phyloP scores from a whole-genome alignment of 2,113 vertebrate species.

The Neodon shergylaensis region DNA sequence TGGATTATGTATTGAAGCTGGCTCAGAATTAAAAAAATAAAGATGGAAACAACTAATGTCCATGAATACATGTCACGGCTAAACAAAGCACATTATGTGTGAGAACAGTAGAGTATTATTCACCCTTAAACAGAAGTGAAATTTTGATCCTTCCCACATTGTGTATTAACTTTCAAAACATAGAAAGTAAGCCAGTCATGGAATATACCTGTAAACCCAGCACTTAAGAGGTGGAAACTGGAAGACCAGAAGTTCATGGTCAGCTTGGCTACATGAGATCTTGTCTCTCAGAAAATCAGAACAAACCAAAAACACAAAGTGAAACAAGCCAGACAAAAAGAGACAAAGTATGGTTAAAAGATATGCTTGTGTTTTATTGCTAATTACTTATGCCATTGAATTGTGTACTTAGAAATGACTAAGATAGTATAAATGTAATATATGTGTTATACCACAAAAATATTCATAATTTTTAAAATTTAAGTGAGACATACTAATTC shows the following conservation, averaged over 20 bases:
- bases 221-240: background rate
- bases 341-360: background rate
- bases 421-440: background rate
- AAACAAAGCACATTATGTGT: background rate
- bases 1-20: background rate
- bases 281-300: background rate
- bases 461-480: background rate
- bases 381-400: slow-evolving; percentile 14
- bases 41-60: background rate
- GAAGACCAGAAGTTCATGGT: background rate
- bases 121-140: background rate
- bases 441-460: slow-evolving; percentile 26
- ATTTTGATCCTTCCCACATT: background rate
- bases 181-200: background rate
- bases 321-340: slow-evolving; percentile 30
- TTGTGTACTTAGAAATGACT: background rate
- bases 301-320: background rate
- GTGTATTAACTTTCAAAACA: background rate
- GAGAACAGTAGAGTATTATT: background rate
- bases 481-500: background rate
- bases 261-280: background rate
- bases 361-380: background rate
- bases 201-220: background rate
- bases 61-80: background rate
- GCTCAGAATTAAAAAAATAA: background rate